These are phyloP conservation scores for Resseliella maxima DNA, from an alignment of 2,888 invertebrate genomes.

Conservation along the genomic window DNA sequence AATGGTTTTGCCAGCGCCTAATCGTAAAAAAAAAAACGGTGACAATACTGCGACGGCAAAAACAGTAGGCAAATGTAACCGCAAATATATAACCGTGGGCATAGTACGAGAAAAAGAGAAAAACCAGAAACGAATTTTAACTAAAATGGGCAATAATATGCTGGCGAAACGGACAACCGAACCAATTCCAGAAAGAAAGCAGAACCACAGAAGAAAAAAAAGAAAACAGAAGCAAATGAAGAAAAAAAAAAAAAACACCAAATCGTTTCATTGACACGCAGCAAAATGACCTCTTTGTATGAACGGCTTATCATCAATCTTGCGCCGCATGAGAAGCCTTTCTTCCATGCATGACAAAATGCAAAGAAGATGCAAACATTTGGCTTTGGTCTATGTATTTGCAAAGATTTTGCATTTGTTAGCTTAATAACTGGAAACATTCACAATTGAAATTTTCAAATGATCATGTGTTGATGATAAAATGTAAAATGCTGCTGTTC, in stretches of 20 bases:
- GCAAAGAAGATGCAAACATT: conserved; percentile 10
- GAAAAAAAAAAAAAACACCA: neutral
- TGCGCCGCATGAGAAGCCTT: conserved; percentile 14
- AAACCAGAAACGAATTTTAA: neutral
- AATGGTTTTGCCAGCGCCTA: neutral
- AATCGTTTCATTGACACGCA: conserved; percentile 53
- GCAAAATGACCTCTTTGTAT: conserved; percentile 43
- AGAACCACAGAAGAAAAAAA: neutral
- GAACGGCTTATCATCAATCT: conserved; percentile 17
- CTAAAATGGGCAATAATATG: neutral
- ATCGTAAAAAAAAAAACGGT: conserved; percentile 21
- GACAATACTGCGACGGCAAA: conserved; percentile 33
- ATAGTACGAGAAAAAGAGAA: neutral
- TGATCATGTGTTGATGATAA: neutral
- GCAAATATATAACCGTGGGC: neutral
- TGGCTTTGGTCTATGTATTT: neutral
- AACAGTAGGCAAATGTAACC: conserved; percentile 4
- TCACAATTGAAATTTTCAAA: neutral
- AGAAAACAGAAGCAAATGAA: neutral
- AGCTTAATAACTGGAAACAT: neutral
- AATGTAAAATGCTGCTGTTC: neutral
- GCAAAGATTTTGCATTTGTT: neutral
- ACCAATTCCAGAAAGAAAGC: neutral
- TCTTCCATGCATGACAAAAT: conserved; percentile 35
- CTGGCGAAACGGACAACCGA: neutral